Evolutionary conservation across 1,140 invertebrate genomes (phyloP).

Genomic region (Anoplolepis gracilipes): DNA sequence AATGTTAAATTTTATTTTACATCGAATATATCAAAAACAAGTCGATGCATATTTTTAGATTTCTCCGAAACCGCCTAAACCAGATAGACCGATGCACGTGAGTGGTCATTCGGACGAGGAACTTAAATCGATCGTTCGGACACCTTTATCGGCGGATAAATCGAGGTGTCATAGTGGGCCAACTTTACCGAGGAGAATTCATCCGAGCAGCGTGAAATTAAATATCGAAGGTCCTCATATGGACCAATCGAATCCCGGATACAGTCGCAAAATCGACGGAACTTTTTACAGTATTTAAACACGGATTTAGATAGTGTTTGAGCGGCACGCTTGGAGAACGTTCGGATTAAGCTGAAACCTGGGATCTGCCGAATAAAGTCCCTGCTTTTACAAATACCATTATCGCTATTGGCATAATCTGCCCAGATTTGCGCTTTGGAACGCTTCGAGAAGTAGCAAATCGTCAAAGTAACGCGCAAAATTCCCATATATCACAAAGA

Average conservation of each 20-base stretch:
- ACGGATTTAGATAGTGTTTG: conserved; percentile 63
- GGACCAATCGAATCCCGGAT: conserved; percentile 84
- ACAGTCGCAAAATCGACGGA: conserved; percentile 84
- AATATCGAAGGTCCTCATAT: conserved; percentile 84
- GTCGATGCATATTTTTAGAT: conserved; percentile 10
- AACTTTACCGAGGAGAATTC: conserved; percentile 75
- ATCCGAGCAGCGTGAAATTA: conserved; percentile 83
- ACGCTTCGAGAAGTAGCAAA: neutral
- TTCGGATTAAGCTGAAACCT: conserved; percentile 60
- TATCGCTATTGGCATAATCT: conserved; percentile 58
- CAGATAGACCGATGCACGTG: conserved; percentile 34
- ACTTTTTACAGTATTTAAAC: conserved; percentile 83
- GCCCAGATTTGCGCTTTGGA: conserved; percentile 44
- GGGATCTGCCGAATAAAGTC: conserved; percentile 68
- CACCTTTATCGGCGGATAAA: conserved; percentile 11
- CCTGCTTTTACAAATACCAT: conserved; percentile 70
- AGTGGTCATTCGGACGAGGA: conserved; percentile 41
- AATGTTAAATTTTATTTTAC: no score
- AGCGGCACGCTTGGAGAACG: conserved; percentile 45
- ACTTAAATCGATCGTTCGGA: conserved; percentile 22
- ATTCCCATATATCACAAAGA: neutral
- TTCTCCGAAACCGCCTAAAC: conserved; percentile 30
- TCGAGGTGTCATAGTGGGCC: conserved; percentile 65
- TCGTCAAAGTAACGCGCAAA: neutral
- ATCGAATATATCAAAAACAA: neutral